Evolutionary conservation across 2,113 vertebrate species (phyloP).

Genomic region (Thamnophis sirtalis): DNA sequence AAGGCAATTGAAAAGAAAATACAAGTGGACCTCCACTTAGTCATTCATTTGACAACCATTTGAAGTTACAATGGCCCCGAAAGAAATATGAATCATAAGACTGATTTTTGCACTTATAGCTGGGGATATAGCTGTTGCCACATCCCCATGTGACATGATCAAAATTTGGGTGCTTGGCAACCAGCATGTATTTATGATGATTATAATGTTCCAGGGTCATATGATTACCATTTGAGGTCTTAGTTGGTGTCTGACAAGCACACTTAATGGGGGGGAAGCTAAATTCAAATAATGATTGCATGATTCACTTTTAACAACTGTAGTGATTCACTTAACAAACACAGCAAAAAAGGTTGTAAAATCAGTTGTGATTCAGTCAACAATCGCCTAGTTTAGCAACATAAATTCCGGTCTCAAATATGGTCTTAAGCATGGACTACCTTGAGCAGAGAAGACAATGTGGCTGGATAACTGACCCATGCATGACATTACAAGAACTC

Average conservation of each 20-base stretch:
- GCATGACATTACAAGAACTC: neutral
- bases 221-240: too few relatives aligned
- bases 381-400: neutral
- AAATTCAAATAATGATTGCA: too few relatives aligned
- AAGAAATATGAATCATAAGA: neutral
- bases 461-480: neutral
- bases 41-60: neutral
- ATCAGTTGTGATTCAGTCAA: neutral
- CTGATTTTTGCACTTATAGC: neutral
- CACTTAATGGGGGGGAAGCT: too few relatives aligned
- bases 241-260: too few relatives aligned
- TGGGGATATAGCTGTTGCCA: too few relatives aligned
- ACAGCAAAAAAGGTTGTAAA: neutral
- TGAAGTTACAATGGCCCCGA: neutral
- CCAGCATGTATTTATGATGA: too few relatives aligned
- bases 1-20: neutral
- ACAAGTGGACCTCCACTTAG: too few relatives aligned
- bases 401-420: neutral
- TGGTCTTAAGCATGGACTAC: neutral
- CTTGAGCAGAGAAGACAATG: neutral
- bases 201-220: too few relatives aligned
- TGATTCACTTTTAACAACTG: too few relatives aligned
- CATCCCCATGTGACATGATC: neutral
- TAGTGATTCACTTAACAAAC: neutral
- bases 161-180: neutral